phyloP scores from a whole-genome alignment of 2,888 invertebrate species.

The Diaperis boleti region DNA sequence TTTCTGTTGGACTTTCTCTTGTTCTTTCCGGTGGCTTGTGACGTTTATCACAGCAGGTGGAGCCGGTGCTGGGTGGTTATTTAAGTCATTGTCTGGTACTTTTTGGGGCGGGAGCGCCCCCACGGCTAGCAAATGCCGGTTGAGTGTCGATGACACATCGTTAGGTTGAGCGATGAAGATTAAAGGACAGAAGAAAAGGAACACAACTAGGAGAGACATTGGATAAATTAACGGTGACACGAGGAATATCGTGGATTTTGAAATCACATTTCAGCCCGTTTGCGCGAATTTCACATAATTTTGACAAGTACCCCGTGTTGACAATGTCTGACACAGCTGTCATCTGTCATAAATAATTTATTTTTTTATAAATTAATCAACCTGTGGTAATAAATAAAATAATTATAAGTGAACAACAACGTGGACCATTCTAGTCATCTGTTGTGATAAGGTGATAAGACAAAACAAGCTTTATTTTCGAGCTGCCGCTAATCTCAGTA shows the following conservation, averaged over 20 bases:
- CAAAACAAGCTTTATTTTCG: no score
- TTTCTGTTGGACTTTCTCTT: background rate
- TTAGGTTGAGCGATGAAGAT: constrained; percentile 6
- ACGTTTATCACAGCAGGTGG: background rate
- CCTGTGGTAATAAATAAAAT: no score
- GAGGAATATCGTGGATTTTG: constrained; percentile 1
- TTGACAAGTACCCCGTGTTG: background rate
- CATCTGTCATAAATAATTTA: constrained; percentile 12
- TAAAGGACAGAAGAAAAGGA: constrained; percentile 20
- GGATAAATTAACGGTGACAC: constrained; percentile 16
- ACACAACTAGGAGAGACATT: constrained; percentile 23
- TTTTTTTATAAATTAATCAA: no score
- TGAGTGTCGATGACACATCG: background rate
- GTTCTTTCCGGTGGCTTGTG: background rate
- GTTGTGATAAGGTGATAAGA: background rate
- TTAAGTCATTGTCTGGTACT: background rate
- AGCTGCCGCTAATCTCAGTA: background rate
- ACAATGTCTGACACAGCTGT: background rate
- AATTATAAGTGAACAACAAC: no score
- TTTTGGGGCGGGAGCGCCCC: constrained; percentile 1
- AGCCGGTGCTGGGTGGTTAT: background rate
- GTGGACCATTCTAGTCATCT: no score
- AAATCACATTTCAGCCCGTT: constrained; percentile 22
- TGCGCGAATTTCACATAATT: constrained; percentile 10
- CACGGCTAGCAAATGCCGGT: constrained; percentile 15